Conservation (phyloP, 1,140 invertebrate species). For the Vanessa tameamea region DNA sequence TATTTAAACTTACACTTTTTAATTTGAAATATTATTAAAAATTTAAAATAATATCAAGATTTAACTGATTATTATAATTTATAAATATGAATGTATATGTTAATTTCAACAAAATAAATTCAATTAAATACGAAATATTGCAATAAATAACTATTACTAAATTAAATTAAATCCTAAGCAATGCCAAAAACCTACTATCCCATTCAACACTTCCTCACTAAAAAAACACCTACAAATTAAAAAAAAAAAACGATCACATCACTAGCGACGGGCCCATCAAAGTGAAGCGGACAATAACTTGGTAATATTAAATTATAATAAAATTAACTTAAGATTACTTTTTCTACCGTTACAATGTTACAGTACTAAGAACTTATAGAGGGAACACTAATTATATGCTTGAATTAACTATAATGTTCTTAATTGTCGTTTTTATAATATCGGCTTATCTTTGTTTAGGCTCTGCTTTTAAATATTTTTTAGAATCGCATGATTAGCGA, state of each 20-base stretch:
- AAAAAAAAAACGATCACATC: conserved; percentile 37
- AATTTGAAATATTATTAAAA: too few relatives aligned
- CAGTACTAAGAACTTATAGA: conserved; percentile 50
- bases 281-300: conserved; percentile 70
- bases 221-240: not conserved
- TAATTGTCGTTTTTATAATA: conserved; percentile 12
- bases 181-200: too few relatives aligned
- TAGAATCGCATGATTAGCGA: conserved; percentile 1
- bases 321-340: conserved; percentile 73
- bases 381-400: conserved; percentile 24
- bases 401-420: conserved; percentile 16
- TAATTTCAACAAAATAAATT: too few relatives aligned
- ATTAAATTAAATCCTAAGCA: too few relatives aligned
- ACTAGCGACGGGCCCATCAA: conserved; percentile 72
- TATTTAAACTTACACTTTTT: not conserved
- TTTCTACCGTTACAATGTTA: conserved; percentile 61
- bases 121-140: too few relatives aligned
- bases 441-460: conserved; percentile 18
- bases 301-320: conserved; percentile 80
- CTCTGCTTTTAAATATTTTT: not conserved
- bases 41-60: too few relatives aligned
- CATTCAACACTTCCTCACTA: too few relatives aligned
- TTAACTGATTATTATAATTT: too few relatives aligned
- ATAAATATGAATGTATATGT: too few relatives aligned
- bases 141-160: too few relatives aligned